Evolutionary conservation across 2,113 vertebrate species (phyloP).

Genomic region (Rhodinocichla rosea): DNA sequence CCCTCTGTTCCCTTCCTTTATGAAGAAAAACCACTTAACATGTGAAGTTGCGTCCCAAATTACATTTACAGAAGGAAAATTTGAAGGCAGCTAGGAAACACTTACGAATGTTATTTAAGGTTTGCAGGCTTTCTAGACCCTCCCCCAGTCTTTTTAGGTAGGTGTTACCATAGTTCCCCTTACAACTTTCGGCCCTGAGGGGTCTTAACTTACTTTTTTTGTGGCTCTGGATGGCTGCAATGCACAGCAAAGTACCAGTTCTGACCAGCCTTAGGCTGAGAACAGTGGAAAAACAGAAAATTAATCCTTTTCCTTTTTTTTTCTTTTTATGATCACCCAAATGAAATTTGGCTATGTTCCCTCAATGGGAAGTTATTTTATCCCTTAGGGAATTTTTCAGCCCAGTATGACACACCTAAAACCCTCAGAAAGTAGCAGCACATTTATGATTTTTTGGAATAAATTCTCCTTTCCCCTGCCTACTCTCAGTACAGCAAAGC

Average conservation of each 20-base stretch:
- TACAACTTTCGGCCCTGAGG: not conserved
- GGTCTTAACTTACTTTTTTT: not conserved
- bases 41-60: not conserved
- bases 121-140: not conserved
- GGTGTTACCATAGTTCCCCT: not conserved
- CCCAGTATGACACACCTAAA: not conserved
- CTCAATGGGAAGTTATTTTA: not conserved
- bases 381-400: not conserved
- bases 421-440: not conserved
- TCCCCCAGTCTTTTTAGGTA: not conserved
- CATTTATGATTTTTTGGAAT: not conserved
- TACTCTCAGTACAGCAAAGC: not conserved
- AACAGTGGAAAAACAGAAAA: not conserved
- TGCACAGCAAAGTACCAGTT: not conserved
- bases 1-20: not conserved
- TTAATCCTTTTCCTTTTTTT: not conserved
- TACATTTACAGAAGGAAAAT: constrained; percentile 13
- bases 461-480: not conserved
- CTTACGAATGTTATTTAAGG: not conserved
- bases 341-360: not conserved
- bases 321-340: not conserved
- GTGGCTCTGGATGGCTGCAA: not conserved
- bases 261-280: not conserved
- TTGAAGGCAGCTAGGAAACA: not conserved
- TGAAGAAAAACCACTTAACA: not conserved